Conservation (phyloP, 2,113 vertebrate genomes). For the Petromus typicus region DNA sequence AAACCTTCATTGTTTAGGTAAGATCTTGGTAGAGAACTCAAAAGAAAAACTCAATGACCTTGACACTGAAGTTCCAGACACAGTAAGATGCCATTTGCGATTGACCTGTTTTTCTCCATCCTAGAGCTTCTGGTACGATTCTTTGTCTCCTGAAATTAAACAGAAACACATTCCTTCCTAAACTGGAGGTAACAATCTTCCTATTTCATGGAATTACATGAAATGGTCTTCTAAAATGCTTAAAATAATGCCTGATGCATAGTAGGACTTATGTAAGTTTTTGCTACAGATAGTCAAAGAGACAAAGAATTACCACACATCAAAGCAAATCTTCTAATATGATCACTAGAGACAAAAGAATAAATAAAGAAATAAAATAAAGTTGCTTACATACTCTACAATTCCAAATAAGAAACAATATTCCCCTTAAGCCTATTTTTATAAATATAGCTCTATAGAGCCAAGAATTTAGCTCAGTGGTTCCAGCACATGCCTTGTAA, state of each 20-base stretch:
- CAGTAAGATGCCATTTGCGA: background rate
- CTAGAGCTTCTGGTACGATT: background rate
- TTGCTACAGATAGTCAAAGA: background rate
- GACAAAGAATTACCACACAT: background rate
- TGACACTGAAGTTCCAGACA: background rate
- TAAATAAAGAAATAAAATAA: background rate
- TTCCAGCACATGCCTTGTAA: no score
- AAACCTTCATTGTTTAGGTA: background rate
- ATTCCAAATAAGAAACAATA: background rate
- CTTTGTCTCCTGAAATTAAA: background rate
- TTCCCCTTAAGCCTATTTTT: background rate
- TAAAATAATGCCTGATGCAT: background rate
- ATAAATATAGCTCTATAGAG: background rate
- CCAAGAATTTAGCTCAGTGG: no score
- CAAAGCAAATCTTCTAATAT: background rate
- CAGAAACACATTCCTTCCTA: background rate
- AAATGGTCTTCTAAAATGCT: background rate
- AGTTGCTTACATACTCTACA: background rate
- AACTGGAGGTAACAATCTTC: background rate
- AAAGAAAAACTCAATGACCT: background rate
- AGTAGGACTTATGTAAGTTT: background rate
- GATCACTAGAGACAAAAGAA: slow-evolving; percentile 26
- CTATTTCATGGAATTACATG: background rate
- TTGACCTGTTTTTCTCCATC: background rate
- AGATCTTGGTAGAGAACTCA: background rate